phyloP scores from a whole-genome alignment of 2,888 invertebrate species.

The Morpho achilles region DNA sequence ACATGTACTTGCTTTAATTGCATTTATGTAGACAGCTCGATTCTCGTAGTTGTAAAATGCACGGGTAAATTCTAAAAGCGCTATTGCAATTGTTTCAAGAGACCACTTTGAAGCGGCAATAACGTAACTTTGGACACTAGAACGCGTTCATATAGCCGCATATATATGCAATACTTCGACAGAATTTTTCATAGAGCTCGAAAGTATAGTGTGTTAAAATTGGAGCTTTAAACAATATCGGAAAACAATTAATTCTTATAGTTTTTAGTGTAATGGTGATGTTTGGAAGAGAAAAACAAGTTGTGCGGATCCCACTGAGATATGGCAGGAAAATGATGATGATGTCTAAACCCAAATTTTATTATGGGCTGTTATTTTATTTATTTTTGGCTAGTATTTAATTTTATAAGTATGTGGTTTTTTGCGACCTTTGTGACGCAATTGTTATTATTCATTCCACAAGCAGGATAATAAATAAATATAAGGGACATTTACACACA shows the following conservation, averaged over 20 bases:
- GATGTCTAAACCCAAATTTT: no score
- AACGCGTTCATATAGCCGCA: neutral
- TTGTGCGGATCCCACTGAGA: no score
- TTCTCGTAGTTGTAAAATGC: constrained; percentile 23
- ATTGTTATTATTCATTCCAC: no score
- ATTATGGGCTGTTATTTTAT: no score
- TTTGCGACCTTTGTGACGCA: no score
- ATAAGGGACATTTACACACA: no score
- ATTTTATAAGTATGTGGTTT: no score
- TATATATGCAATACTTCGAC: neutral
- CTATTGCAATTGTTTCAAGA: constrained; percentile 27
- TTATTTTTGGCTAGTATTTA: no score
- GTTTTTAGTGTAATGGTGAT: neutral
- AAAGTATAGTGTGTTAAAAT: neutral
- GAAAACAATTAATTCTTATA: neutral
- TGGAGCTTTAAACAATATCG: neutral
- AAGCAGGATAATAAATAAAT: no score
- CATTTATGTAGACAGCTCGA: constrained; percentile 23
- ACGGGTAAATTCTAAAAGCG: constrained; percentile 22
- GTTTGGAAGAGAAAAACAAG: neutral
- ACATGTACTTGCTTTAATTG: constrained; percentile 19
- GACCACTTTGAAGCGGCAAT: constrained; percentile 28
- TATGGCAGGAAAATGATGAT: no score
- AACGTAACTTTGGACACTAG: constrained; percentile 33
- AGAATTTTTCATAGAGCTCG: neutral